Conservation (phyloP, 2,888 invertebrate genomes). For the Pollenia griseotomentosa region DNA sequence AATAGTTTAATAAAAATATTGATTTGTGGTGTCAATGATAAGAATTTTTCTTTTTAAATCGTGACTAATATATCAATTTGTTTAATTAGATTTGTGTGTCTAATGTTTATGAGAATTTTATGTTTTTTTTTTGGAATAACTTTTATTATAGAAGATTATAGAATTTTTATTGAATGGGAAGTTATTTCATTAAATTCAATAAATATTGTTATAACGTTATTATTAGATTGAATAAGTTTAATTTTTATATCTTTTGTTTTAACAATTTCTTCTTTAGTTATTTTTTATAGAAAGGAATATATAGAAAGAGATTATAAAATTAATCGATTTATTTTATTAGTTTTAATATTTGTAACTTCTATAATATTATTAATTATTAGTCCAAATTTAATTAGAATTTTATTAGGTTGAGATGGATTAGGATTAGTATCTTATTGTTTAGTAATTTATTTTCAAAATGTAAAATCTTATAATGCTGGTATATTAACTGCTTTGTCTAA, state of each 20-base stretch:
- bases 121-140: slow-evolving; percentile 83
- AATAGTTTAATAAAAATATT: too few species aligned
- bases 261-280: slow-evolving; percentile 84
- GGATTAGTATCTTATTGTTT: too few species aligned
- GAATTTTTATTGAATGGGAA: slow-evolving; percentile 86
- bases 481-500: too few species aligned
- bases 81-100: slow-evolving; percentile 62
- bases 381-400: too few species aligned
- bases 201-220: slow-evolving; percentile 86
- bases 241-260: slow-evolving; percentile 87
- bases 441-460: too few species aligned
- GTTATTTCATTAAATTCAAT: slow-evolving; percentile 85
- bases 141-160: slow-evolving; percentile 85
- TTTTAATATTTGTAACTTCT: too few species aligned
- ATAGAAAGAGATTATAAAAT: slow-evolving; percentile 86
- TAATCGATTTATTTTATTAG: slow-evolving; percentile 18
- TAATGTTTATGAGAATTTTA: slow-evolving; percentile 84
- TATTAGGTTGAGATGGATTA: too few species aligned
- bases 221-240: slow-evolving; percentile 77
- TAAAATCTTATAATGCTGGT: too few species aligned
- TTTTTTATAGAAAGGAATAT: slow-evolving; percentile 88
- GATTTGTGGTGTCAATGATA: too few species aligned
- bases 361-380: too few species aligned
- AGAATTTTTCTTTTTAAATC: too few species aligned
- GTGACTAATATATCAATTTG: too few species aligned